phyloP scores from a whole-genome alignment of 2,113 vertebrate genomes.

The Podarcis muralis region DNA sequence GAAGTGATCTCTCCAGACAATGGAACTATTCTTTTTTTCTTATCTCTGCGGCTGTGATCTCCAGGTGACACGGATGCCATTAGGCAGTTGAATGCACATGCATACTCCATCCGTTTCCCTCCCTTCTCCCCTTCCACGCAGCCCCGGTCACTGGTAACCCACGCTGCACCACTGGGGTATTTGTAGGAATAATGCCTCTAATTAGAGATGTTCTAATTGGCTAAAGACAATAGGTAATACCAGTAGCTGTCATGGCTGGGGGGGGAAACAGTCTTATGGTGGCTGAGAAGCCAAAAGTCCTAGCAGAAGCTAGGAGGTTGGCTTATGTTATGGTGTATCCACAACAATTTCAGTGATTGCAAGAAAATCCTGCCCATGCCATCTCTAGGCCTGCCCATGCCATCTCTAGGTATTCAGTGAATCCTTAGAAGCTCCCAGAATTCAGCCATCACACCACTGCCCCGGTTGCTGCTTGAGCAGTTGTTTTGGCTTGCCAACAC shows the following conservation, averaged over 20 bases:
- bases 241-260: background rate
- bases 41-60: no score
- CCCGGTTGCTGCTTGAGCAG: background rate
- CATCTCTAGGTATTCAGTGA: background rate
- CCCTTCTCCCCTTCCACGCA: background rate
- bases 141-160: no score
- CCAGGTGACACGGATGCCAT: no score
- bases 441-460: background rate
- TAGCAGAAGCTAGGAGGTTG: background rate
- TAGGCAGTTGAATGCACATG: no score
- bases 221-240: background rate
- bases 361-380: background rate
- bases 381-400: background rate
- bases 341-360: background rate
- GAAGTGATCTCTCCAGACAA: no score
- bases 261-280: no score
- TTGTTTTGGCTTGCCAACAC: background rate
- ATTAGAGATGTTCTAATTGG: background rate
- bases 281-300: background rate
- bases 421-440: no score
- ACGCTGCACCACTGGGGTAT: no score
- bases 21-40: no score
- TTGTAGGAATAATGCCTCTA: background rate
- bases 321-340: background rate
- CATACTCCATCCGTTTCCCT: background rate